Percentiles rank a stretch among this genome's conserved stretches.
These are phyloP conservation scores for Notamacropus eugenii DNA, from an alignment of 2,797 vertebrate species.

Conservation along the genomic window DNA sequence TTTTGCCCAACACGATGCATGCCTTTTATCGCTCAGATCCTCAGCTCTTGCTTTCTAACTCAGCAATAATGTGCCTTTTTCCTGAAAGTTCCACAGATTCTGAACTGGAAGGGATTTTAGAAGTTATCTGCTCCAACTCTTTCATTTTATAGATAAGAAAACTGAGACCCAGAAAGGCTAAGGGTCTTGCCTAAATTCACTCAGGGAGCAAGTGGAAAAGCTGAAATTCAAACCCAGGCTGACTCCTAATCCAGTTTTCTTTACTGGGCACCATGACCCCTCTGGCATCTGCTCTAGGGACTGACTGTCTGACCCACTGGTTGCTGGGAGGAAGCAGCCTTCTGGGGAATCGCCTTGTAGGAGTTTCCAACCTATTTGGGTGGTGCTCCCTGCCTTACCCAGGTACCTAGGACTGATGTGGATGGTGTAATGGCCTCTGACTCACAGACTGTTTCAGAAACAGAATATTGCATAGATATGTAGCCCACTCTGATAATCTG, in stretches of 20 bases:
- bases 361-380: background rate
- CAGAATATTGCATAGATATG: background rate
- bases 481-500: background rate
- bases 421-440: background rate
- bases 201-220: background rate
- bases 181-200: background rate
- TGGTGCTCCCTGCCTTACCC: background rate
- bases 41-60: background rate
- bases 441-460: background rate
- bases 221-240: background rate
- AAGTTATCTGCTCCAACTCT: background rate
- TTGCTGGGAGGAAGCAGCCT: background rate
- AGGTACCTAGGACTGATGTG: background rate
- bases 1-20: background rate
- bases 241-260: background rate
- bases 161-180: background rate
- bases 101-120: background rate
- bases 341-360: background rate
- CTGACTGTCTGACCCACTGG: background rate
- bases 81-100: background rate
- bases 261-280: background rate
- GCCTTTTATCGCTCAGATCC: background rate
- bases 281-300: background rate
- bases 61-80: background rate
- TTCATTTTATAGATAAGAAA: background rate